Base-by-base conservation (phyloP, 2,797 vertebrate genomes). In the Phoxinus dragarum region DNA sequence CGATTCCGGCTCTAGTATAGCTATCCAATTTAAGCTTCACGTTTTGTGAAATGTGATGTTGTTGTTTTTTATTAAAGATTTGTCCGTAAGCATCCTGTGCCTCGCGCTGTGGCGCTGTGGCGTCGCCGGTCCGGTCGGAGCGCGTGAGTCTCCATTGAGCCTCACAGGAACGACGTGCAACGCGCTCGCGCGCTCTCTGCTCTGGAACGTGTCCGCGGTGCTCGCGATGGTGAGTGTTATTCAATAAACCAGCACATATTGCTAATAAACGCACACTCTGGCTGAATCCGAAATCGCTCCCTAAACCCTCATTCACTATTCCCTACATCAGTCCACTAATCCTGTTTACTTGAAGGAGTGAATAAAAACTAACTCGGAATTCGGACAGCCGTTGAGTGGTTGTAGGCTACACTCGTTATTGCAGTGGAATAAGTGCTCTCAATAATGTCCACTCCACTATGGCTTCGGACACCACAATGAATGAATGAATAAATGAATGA, bases 81-180 rank as follows among this genome's bases (percentile, higher is more conserved):
- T 88, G 59, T 64, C 91, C 64, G 68, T 92, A 84, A 77, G 93
- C 82, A 74, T 93, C 6, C 54, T 95, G 0, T 71, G 74, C 88
- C 54, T 10, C 93, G 76, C 56, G 42, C 12, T 75, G 56, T 92
- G 89, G 86, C 86, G 81, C 23, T 10, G 84, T 52, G 81, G 88
- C 68, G 75, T 75, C 27, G 86, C 91, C 44, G n/a, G 87, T 34
- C 93, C 94, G 0, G 42, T 89, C 8, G 61, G 40, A 84, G 54
- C 4, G 17, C 64, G 1, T 5, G 81, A 61, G 16, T 61, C 36
- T 1, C 52, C 12, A 0, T 23, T 90, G 44, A 54, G 38, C 7
- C 23, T 80, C 31, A 75, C 71, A 3, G 36, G 59, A 0, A 86
- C 82, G 17, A 82, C 86, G 11, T 96, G 95, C 54, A 88, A 86